Conservation (phyloP, 2,888 invertebrate genomes). For the Actias luna region DNA sequence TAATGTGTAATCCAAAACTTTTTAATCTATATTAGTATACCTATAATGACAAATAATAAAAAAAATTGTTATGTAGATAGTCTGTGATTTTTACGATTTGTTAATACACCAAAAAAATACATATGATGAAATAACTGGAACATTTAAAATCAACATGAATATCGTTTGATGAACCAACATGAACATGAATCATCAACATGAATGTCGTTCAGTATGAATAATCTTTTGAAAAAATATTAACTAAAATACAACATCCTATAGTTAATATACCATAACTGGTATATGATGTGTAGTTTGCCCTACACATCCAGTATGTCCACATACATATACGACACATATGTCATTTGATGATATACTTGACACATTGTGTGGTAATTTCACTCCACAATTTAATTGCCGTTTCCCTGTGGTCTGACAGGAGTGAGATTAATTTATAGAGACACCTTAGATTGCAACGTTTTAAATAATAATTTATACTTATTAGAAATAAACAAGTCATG, state of each 20-base stretch:
- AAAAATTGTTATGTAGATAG: no score
- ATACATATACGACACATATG: conserved; percentile 47
- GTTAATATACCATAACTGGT: conserved; percentile 38
- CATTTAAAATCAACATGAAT: no score
- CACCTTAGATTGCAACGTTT: conserved; percentile 67
- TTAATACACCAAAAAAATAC: no score
- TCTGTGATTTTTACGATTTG: no score
- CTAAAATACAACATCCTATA: conserved; percentile 38
- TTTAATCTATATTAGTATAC: no score
- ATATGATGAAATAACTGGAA: no score
- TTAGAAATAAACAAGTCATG: conserved; percentile 58
- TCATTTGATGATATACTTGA: conserved; percentile 75
- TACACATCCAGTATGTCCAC: conserved; percentile 46
- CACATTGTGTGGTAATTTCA: conserved; percentile 79
- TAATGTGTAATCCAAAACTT: no score
- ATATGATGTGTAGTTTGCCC: conserved; percentile 62
- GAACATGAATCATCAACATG: no score
- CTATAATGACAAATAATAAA: no score
- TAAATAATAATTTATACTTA: conserved; percentile 69
- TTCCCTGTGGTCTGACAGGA: conserved; percentile 68
- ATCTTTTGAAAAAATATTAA: conserved; percentile 2
- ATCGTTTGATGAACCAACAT: no score
- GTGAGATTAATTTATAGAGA: conserved; percentile 75
- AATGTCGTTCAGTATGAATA: no score
- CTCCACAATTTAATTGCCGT: conserved; percentile 73